A percentile compares a stretch with the other conserved stretches of the same genome.
These are phyloP conservation scores for Crocuta crocuta DNA, from an alignment of 2,113 vertebrate genomes.

Conservation along the genomic window DNA sequence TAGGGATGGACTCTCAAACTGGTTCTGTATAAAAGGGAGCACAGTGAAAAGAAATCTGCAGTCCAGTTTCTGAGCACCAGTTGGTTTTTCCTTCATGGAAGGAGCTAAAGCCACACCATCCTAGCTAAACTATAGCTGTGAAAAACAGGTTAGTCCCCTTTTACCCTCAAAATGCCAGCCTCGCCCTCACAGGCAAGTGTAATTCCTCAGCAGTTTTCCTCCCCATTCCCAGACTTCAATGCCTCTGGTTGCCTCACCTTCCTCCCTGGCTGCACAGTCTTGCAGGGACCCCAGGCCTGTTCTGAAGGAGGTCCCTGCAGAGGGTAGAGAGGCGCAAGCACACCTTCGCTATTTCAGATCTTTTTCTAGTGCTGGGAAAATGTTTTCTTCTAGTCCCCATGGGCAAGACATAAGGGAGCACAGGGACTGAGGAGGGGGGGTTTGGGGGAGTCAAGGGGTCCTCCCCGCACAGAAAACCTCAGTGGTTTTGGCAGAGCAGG, in stretches of 20 bases:
- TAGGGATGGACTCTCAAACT: conserved; percentile 34
- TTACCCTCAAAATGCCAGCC: not conserved
- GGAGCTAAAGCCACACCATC: conserved; percentile 22
- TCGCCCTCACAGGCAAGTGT: not conserved
- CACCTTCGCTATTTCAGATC: not conserved
- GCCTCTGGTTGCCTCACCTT: not conserved
- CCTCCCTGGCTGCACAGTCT: not conserved
- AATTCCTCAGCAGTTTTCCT: conserved; percentile 46
- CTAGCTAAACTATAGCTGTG: not conserved
- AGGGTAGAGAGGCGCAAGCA: not conserved
- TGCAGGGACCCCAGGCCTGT: too few relatives aligned
- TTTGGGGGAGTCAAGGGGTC: not conserved
- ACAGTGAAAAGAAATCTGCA: conserved; percentile 54
- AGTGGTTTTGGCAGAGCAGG: conserved; percentile 49
- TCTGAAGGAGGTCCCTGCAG: not conserved
- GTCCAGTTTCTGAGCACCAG: not conserved
- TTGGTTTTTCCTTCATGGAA: conserved; percentile 21
- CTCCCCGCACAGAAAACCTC: conserved; percentile 38
- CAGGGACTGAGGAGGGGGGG: not conserved
- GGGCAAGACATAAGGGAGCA: not conserved
- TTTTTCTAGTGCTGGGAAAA: conserved; percentile 18
- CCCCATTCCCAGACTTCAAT: not conserved
- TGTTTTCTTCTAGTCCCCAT: conserved; percentile 9
- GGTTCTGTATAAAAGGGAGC: conserved; percentile 59
- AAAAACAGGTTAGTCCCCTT: not conserved